Percentiles rank a stretch among this genome's conserved stretches.
phyloP scores from a whole-genome alignment of 2,888 invertebrate species.

The Synanthedon tipuliformis region DNA sequence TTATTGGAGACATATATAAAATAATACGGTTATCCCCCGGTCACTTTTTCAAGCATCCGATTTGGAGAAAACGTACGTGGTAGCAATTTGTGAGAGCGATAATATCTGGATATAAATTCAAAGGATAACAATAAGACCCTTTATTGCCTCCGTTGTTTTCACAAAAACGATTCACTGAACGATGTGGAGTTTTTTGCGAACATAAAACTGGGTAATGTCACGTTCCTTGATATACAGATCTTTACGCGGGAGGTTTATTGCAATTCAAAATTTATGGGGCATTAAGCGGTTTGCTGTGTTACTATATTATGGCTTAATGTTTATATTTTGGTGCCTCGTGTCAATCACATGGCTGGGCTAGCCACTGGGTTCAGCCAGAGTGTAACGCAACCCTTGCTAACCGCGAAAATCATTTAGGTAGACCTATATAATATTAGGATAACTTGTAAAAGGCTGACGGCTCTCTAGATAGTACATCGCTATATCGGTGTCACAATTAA shows the following conservation, averaged over 20 bases:
- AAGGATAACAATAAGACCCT: constrained; percentile 68
- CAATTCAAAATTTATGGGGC: constrained; percentile 22
- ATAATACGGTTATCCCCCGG: constrained; percentile 31
- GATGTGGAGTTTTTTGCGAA: constrained; percentile 49
- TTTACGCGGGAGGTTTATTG: constrained; percentile 38
- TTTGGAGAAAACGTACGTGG: constrained; percentile 49
- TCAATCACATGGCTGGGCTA: too few relatives aligned
- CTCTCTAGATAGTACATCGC: too few relatives aligned
- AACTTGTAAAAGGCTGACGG: too few relatives aligned
- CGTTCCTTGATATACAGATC: constrained; percentile 50
- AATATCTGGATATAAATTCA: constrained; percentile 68
- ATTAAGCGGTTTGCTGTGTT: constrained; percentile 15
- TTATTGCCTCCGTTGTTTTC: constrained; percentile 65
- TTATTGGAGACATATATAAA: constrained; percentile 10
- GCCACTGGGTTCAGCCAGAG: too few relatives aligned
- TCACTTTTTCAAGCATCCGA: constrained; percentile 51
- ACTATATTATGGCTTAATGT: constrained; percentile 1
- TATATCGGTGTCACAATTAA: too few relatives aligned
- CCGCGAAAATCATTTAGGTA: too few relatives aligned
- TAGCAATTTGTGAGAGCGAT: constrained; percentile 61
- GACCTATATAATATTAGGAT: too few relatives aligned
- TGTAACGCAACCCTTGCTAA: too few relatives aligned
- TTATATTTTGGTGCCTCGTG: neutral
- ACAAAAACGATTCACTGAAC: constrained; percentile 57
- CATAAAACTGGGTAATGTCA: constrained; percentile 56